Conservation (phyloP, 2,888 invertebrate species). For the Opisthograptis luteolata region DNA sequence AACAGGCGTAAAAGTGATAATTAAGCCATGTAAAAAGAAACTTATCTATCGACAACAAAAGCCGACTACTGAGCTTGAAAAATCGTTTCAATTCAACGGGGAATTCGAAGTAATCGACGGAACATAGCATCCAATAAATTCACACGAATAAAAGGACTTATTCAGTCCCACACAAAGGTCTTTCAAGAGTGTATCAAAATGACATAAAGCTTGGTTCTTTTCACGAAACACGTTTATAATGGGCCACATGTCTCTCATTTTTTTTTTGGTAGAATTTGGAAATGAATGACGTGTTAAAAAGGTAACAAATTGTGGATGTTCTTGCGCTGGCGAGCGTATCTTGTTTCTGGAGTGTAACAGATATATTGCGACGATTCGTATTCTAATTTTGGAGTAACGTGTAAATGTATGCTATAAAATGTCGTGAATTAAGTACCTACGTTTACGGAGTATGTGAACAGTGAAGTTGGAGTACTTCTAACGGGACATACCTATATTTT, state of each 20-base stretch:
- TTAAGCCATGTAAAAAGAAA: constrained; percentile 63
- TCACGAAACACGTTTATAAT: constrained; percentile 74
- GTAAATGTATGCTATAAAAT: constrained; percentile 24
- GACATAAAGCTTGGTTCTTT: constrained; percentile 80
- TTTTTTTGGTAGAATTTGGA: constrained; percentile 62
- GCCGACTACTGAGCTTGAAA: constrained; percentile 81
- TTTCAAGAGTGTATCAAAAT: constrained; percentile 81
- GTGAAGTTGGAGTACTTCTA: too few species aligned
- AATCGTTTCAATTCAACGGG: constrained; percentile 78
- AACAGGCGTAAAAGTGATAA: constrained; percentile 54
- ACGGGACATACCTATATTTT: too few species aligned
- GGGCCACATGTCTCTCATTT: constrained; percentile 69
- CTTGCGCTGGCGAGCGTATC: constrained; percentile 46
- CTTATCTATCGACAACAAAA: constrained; percentile 72
- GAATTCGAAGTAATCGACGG: constrained; percentile 60
- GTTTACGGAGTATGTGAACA: too few species aligned
- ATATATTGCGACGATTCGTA: constrained; percentile 66
- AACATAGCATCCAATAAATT: constrained; percentile 53
- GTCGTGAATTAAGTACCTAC: constrained; percentile 3
- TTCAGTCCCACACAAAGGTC: constrained; percentile 69
- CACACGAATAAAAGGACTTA: constrained; percentile 63
- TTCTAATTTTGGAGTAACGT: constrained; percentile 54
- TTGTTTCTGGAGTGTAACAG: constrained; percentile 54
- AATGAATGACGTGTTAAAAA: constrained; percentile 84
- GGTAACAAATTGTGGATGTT: constrained; percentile 68